These are phyloP conservation scores for human DNA, from an alignment of 2,113 vertebrate genomes.

Conservation along the genomic window DNA sequence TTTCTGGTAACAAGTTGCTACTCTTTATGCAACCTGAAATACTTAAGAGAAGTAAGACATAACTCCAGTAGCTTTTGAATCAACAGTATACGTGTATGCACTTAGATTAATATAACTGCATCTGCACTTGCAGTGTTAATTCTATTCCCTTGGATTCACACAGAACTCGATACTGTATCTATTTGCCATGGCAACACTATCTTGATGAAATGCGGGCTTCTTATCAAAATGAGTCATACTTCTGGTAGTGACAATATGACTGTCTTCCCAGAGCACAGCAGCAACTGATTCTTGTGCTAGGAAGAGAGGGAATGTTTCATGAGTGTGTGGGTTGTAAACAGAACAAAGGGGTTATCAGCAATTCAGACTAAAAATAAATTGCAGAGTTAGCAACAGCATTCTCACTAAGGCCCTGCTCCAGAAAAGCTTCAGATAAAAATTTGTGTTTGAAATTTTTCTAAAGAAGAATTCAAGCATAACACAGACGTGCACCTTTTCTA, in stretches of 20 bases:
- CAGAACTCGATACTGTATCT: slow-evolving; percentile 63
- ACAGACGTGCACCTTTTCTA: slow-evolving; percentile 26
- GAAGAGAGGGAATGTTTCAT: slow-evolving; percentile 60
- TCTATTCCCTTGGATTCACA: slow-evolving; percentile 41
- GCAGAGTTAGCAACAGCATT: slow-evolving; percentile 64
- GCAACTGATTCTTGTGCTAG: slow-evolving; percentile 54
- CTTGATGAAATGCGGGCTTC: slow-evolving; percentile 64
- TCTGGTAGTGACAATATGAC: slow-evolving; percentile 58
- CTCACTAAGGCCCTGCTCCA: slow-evolving; percentile 45
- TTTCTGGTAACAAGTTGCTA: not conserved
- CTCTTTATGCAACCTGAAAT: not conserved
- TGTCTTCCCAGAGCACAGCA: slow-evolving; percentile 50
- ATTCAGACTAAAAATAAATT: slow-evolving; percentile 74
- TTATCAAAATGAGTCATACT: slow-evolving; percentile 73
- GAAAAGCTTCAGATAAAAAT: slow-evolving; percentile 57
- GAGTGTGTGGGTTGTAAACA: slow-evolving; percentile 71
- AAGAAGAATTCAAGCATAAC: slow-evolving; percentile 43
- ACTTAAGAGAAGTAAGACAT: not conserved
- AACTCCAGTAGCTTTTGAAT: slow-evolving; percentile 1
- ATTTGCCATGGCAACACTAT: slow-evolving; percentile 77
- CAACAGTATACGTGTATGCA: not conserved
- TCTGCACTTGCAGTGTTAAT: slow-evolving; percentile 29
- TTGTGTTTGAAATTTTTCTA: slow-evolving; percentile 46
- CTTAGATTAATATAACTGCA: not conserved
- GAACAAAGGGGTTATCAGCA: slow-evolving; percentile 75